Evolutionary conservation across 2,888 invertebrate species (phyloP).

Genomic region (Xylocampa areola): DNA sequence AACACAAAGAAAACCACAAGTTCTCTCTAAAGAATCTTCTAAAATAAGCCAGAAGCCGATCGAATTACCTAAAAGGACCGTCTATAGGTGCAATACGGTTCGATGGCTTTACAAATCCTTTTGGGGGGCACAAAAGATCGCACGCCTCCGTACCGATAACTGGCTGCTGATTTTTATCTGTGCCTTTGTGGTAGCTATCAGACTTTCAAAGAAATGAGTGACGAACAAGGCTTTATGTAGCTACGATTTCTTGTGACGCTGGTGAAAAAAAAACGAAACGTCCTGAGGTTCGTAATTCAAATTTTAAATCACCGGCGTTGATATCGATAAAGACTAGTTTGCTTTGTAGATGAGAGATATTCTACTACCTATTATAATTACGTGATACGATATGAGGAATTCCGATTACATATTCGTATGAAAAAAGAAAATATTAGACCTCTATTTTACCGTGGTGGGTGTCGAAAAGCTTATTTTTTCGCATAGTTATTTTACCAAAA

Average conservation of each 20-base stretch:
- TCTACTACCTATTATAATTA: not conserved
- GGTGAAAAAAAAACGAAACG: constrained; percentile 30
- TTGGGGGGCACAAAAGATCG: constrained; percentile 67
- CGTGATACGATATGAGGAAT: too few species aligned
- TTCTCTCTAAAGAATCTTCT: constrained; percentile 17
- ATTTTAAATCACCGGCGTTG: constrained; percentile 3
- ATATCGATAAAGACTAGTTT: constrained; percentile 15
- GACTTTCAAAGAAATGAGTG: constrained; percentile 66
- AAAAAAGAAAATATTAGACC: too few species aligned
- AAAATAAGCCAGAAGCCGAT: constrained; percentile 55
- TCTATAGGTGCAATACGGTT: constrained; percentile 59
- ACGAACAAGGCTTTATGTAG: constrained; percentile 56
- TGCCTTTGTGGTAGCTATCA: constrained; percentile 65
- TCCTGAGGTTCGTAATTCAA: constrained; percentile 35
- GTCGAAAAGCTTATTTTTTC: too few species aligned
- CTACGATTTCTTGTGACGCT: constrained; percentile 34
- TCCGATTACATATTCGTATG: too few species aligned
- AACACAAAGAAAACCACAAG: constrained; percentile 12
- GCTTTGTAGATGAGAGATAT: constrained; percentile 10
- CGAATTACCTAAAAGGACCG: constrained; percentile 58
- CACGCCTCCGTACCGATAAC: constrained; percentile 66
- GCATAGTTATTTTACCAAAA: too few species aligned
- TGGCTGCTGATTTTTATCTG: constrained; percentile 72
- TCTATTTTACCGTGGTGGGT: too few species aligned
- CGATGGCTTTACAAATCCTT: constrained; percentile 67